These are phyloP conservation scores for Pterobdella sp. DNA, from an alignment of 2,888 invertebrate species.

Conservation along the genomic window DNA sequence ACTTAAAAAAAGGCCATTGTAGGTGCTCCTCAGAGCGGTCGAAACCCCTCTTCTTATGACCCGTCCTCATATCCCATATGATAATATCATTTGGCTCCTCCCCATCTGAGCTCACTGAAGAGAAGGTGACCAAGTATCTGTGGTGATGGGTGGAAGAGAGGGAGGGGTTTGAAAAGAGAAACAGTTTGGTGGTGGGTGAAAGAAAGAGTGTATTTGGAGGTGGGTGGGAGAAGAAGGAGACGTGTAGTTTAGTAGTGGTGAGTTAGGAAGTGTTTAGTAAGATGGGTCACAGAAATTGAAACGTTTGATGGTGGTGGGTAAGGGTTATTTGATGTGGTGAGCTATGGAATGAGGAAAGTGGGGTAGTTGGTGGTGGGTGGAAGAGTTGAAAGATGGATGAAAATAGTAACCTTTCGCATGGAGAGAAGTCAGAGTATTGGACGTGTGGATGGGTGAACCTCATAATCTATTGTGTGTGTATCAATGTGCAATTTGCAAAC, in stretches of 20 bases:
- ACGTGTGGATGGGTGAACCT: constrained; percentile 78
- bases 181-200: neutral
- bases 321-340: neutral
- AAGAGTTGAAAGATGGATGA: constrained; percentile 66
- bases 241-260: neutral
- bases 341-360: neutral
- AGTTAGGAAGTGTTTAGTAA: neutral
- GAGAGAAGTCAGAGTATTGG: constrained; percentile 92
- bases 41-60: constrained; percentile 83
- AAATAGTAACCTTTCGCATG: constrained; percentile 70
- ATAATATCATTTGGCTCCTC: constrained; percentile 71
- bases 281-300: neutral
- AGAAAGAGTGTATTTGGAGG: neutral
- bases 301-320: neutral
- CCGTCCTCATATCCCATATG: constrained; percentile 94
- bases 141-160: neutral
- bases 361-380: neutral
- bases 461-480: constrained; percentile 66
- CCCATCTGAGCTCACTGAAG: constrained; percentile 63
- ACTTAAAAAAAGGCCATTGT: constrained; percentile 87
- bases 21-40: constrained; percentile 53
- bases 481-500: no score
- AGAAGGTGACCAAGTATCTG: constrained; percentile 83
- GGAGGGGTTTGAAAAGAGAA: neutral
- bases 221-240: neutral